These are phyloP conservation scores for Emesis furor DNA, from an alignment of 2,888 invertebrate species.

Conservation along the genomic window DNA sequence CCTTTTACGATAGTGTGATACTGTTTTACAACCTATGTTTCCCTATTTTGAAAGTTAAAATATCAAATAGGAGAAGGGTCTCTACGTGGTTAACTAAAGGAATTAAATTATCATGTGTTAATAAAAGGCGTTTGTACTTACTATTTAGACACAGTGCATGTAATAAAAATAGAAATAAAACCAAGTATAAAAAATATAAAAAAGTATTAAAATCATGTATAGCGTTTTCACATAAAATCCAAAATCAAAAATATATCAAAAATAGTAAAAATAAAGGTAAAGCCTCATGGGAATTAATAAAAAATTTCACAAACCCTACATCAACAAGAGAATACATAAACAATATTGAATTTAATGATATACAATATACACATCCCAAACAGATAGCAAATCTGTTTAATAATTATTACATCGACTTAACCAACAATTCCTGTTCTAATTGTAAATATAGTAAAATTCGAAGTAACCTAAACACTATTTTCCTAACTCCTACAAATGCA, in stretches of 20 bases:
- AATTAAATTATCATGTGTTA: background rate
- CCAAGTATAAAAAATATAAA: background rate
- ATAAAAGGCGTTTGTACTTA: background rate
- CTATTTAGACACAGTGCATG: background rate
- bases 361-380: background rate
- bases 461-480: background rate
- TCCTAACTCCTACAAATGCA: background rate
- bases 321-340: background rate
- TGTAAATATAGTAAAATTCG: background rate
- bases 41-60: background rate
- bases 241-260: background rate
- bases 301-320: background rate
- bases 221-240: background rate
- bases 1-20: background rate
- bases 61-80: background rate
- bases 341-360: background rate
- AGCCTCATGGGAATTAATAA: background rate
- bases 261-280: slow-evolving; percentile 5
- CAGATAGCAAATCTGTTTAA: background rate
- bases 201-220: background rate
- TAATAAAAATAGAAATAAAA: background rate
- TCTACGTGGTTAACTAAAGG: background rate
- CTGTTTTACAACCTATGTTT: background rate
- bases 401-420: slow-evolving; percentile 4
- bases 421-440: background rate